Evolutionary conservation across 2,888 invertebrate species (phyloP).

Genomic region (Slavum lentiscoides): DNA sequence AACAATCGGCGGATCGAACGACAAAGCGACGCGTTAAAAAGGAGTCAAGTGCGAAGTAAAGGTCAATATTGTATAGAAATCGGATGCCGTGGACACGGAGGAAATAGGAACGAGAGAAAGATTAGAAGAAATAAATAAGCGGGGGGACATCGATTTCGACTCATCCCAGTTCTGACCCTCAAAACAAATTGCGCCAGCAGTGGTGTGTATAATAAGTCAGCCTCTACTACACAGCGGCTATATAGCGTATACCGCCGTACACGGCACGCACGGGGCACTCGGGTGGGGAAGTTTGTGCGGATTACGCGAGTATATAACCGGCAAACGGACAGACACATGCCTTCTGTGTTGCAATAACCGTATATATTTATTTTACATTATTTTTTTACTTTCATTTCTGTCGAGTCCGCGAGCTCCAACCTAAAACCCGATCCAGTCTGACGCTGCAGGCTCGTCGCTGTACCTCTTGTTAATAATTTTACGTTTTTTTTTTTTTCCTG

Average conservation of each 20-base stretch:
- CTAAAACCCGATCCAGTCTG: constrained; percentile 44
- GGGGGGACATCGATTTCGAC: constrained; percentile 1
- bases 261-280: no score
- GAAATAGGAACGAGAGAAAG: not conserved
- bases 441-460: constrained; percentile 36
- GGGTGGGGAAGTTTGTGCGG: constrained; percentile 46
- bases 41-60: constrained; percentile 47
- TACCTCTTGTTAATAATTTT: not conserved
- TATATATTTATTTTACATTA: constrained; percentile 47
- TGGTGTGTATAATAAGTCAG: not conserved
- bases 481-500: not conserved
- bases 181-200: constrained; percentile 36
- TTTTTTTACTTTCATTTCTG: constrained; percentile 52
- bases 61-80: constrained; percentile 15
- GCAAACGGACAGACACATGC: constrained; percentile 37
- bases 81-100: not conserved
- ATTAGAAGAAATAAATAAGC: not conserved
- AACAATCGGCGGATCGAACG: not conserved
- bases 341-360: constrained; percentile 49
- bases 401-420: constrained; percentile 45
- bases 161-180: constrained; percentile 49
- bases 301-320: constrained; percentile 51
- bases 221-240: no score
- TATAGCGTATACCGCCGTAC: no score
- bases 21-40: constrained; percentile 13